These are phyloP conservation scores for Mellilla xanthometata DNA, from an alignment of 2,888 invertebrate species.

Conservation along the genomic window DNA sequence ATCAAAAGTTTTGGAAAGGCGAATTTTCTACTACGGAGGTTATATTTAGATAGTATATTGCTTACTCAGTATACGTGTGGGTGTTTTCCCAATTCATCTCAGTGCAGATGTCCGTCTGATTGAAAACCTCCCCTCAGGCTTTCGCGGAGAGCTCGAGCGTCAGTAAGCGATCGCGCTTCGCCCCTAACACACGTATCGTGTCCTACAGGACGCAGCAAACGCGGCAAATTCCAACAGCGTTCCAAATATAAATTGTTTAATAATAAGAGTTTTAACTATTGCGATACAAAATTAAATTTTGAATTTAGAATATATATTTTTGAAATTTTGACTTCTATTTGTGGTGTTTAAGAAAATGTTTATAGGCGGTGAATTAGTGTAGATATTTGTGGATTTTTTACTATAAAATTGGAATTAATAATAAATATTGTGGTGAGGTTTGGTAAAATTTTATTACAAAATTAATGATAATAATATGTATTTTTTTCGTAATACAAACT, in stretches of 20 bases:
- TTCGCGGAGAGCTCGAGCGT: constrained; percentile 7
- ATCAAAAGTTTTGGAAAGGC: too few species aligned
- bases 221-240: constrained; percentile 1
- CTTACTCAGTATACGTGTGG: constrained; percentile 38
- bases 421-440: background rate
- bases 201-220: background rate
- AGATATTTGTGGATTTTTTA: constrained; percentile 5
- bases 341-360: constrained; percentile 13
- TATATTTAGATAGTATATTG: too few species aligned
- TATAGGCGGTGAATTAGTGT: constrained; percentile 17
- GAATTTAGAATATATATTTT: background rate
- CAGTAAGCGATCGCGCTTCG: constrained; percentile 23
- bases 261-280: constrained; percentile 1
- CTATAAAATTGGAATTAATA: constrained; percentile 2
- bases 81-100: constrained; percentile 56
- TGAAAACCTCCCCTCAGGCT: constrained; percentile 32
- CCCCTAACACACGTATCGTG: constrained; percentile 21
- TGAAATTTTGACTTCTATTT: constrained; percentile 6
- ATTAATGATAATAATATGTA: background rate
- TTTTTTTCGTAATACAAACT: constrained; percentile 1
- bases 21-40: too few species aligned
- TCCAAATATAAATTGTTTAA: background rate
- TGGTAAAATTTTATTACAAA: constrained; percentile 2
- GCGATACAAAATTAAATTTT: background rate
- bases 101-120: constrained; percentile 46